A percentile compares a stretch with the other conserved stretches of the same genome.
Evolutionary conservation across 2,888 invertebrate species (phyloP).

Genomic region (Drosophila fungiperda): DNA sequence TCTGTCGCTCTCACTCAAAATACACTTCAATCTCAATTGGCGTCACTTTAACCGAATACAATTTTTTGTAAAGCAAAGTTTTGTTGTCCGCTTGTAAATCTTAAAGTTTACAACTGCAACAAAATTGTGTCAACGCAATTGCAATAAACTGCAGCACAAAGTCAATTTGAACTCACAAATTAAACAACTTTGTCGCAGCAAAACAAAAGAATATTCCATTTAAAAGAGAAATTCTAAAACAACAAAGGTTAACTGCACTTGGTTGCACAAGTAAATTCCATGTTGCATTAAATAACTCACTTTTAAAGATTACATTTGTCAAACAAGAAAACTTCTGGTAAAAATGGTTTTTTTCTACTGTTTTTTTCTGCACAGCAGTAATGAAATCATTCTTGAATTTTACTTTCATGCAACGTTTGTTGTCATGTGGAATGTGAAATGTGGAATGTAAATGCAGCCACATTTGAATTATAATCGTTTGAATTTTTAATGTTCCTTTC

Average conservation of each 20-base stretch:
- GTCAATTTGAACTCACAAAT: slow-evolving; percentile 1
- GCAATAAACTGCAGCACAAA: slow-evolving; percentile 42
- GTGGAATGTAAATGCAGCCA: not conserved
- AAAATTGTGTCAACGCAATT: slow-evolving; percentile 31
- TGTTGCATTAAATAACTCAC: slow-evolving; percentile 8
- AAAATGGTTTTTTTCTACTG: no score
- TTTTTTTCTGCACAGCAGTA: not conserved
- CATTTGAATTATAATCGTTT: not conserved
- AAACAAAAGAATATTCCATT: not conserved
- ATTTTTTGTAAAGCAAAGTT: slow-evolving; percentile 21
- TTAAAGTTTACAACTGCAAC: slow-evolving; percentile 29
- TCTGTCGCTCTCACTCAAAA: no score
- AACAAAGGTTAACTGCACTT: not conserved
- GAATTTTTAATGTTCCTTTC: not conserved
- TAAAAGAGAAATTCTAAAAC: not conserved
- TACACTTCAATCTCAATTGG: not conserved
- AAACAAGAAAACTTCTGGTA: not conserved
- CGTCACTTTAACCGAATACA: slow-evolving; percentile 10
- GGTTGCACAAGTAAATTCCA: slow-evolving; percentile 7
- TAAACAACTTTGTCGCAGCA: slow-evolving; percentile 5
- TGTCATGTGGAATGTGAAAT: not conserved
- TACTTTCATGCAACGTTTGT: not conserved
- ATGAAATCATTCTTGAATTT: not conserved
- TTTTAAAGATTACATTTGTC: not conserved
- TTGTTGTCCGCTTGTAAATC: slow-evolving; percentile 37